phyloP scores from a whole-genome alignment of 1,140 invertebrate genomes.

The Dendroctonus valens region DNA sequence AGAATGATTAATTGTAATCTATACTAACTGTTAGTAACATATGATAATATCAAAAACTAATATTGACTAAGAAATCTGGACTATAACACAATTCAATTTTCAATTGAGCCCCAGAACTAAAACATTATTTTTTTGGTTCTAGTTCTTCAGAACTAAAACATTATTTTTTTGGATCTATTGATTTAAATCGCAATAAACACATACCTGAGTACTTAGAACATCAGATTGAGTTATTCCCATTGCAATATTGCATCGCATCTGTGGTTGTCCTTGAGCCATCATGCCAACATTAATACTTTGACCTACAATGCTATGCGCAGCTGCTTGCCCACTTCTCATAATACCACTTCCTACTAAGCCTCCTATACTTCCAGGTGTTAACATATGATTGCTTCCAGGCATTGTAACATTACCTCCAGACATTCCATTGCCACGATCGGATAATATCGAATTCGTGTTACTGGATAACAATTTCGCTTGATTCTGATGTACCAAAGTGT shows the following conservation, averaged over 20 bases:
- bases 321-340: neutral
- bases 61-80: neutral
- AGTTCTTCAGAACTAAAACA: too few species aligned
- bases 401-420: slow-evolving; percentile 6
- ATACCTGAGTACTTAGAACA: slow-evolving; percentile 14
- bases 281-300: slow-evolving; percentile 4
- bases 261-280: slow-evolving; percentile 5
- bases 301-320: neutral
- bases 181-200: neutral
- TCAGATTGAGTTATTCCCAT: slow-evolving; percentile 9
- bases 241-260: slow-evolving; percentile 4
- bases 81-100: too few species aligned
- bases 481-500: slow-evolving; percentile 3
- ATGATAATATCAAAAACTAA: slow-evolving; percentile 1
- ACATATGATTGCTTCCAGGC: slow-evolving; percentile 8
- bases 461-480: slow-evolving; percentile 7
- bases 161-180: too few species aligned
- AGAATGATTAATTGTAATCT: too few species aligned
- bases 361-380: slow-evolving; percentile 3
- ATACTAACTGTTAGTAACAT: neutral
- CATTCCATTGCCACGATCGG: neutral
- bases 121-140: too few species aligned
- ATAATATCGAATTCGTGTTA: neutral
- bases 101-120: too few species aligned
- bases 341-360: neutral